Evolutionary conservation across 2,113 vertebrate genomes (phyloP).

Genomic region (Campylomormyrus numenius): DNA sequence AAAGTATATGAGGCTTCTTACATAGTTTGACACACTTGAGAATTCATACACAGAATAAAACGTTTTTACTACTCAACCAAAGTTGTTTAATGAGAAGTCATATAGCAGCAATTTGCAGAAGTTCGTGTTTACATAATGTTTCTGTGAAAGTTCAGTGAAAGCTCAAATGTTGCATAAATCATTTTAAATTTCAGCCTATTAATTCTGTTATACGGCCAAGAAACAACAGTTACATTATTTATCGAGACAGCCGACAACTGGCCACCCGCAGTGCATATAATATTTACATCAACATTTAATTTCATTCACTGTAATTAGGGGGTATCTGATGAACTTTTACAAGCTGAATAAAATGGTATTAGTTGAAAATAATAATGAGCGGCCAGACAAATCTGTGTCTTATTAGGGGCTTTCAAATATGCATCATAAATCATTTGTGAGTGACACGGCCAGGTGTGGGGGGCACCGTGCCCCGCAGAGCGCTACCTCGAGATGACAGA

Average conservation of each 20-base stretch:
- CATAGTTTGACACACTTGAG: background rate
- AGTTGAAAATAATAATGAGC: constrained; percentile 31
- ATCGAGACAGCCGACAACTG: background rate
- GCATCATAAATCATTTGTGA: constrained; percentile 24
- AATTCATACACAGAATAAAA: background rate
- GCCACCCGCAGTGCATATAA: background rate
- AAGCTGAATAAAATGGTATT: background rate
- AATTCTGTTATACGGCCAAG: background rate
- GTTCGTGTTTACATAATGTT: background rate
- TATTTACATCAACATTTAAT: background rate
- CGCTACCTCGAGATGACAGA: background rate
- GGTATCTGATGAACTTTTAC: background rate
- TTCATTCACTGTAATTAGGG: background rate
- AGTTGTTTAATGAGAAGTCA: background rate
- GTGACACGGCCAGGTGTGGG: constrained; percentile 26
- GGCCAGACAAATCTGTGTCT: constrained; percentile 11
- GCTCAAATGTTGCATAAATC: background rate
- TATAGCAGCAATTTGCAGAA: background rate
- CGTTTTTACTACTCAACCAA: background rate
- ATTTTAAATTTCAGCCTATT: background rate
- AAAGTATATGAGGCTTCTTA: background rate
- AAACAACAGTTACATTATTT: background rate
- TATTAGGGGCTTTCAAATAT: constrained; percentile 26
- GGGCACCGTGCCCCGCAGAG: background rate
- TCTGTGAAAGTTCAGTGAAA: background rate